A percentile compares a stretch with the other conserved stretches of the same genome.
Evolutionary conservation across 2,888 invertebrate species (phyloP).

Genomic region (Hypercompe scribonia): DNA sequence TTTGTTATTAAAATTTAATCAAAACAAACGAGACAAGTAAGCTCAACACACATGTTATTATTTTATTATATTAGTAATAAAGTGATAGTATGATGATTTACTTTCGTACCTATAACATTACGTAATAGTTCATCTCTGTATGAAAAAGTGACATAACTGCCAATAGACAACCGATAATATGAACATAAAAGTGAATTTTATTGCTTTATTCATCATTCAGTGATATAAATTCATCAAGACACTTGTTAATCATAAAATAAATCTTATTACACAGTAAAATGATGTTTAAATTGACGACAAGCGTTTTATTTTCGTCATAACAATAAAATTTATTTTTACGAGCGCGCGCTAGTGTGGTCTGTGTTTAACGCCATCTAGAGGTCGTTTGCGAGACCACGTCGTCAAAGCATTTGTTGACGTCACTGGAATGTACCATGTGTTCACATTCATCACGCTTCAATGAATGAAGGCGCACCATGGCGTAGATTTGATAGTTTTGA

Average conservation of each 20-base stretch:
- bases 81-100: constrained; percentile 66
- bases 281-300: constrained; percentile 87
- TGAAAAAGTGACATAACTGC: constrained; percentile 75
- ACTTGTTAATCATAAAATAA: constrained; percentile 87
- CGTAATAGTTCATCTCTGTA: constrained; percentile 63
- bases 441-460: constrained; percentile 68
- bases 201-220: constrained; percentile 84
- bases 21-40: constrained; percentile 51
- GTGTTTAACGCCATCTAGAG: constrained; percentile 78
- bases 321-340: constrained; percentile 87
- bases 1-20: constrained; percentile 55
- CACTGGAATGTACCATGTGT: constrained; percentile 71
- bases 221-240: constrained; percentile 86
- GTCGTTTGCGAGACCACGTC: constrained; percentile 61
- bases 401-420: constrained; percentile 65
- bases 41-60: constrained; percentile 39
- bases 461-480: constrained; percentile 75
- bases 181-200: constrained; percentile 82
- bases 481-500: background rate
- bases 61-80: constrained; percentile 34
- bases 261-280: constrained; percentile 86
- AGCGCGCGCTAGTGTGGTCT: constrained; percentile 66
- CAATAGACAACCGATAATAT: constrained; percentile 82
- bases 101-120: constrained; percentile 68
- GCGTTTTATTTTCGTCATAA: constrained; percentile 87